phyloP scores from a whole-genome alignment of 2,797 vertebrate genomes.

The Phoxinus dragarum region DNA sequence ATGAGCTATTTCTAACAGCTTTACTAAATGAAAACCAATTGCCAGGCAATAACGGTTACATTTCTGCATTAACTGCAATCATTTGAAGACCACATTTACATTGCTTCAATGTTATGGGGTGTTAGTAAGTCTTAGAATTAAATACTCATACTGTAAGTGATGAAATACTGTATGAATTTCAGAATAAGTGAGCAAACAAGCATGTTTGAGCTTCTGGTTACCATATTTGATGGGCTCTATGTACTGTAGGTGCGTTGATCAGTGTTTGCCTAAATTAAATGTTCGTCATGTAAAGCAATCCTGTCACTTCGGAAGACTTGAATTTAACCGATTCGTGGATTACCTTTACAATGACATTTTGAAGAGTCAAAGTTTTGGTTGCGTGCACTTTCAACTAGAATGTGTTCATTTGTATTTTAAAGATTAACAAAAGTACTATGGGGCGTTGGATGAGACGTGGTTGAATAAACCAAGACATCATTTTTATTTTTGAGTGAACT shows the following conservation, averaged over 20 bases:
- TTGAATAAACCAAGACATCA: not conserved
- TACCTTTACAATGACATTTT: not conserved
- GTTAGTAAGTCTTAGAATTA: slow-evolving; percentile 39
- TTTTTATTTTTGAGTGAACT: not conserved
- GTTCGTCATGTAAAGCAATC: not conserved
- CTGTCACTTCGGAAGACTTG: not conserved
- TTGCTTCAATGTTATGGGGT: slow-evolving; percentile 42
- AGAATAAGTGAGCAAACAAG: not conserved
- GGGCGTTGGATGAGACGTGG: not conserved
- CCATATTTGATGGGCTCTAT: not conserved
- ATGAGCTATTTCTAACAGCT: slow-evolving; percentile 15
- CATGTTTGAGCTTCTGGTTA: not conserved
- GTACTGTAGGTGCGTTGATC: not conserved
- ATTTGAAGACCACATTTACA: slow-evolving; percentile 35
- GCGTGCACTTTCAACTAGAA: not conserved
- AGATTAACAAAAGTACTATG: too few relatives aligned
- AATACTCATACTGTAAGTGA: slow-evolving; percentile 41
- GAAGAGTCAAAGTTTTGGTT: not conserved
- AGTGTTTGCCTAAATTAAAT: not conserved
- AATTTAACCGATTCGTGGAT: not conserved
- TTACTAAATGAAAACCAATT: slow-evolving; percentile 40
- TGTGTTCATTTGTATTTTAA: not conserved
- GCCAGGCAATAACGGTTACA: slow-evolving; percentile 21
- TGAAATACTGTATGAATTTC: slow-evolving; percentile 47
- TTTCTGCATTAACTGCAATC: slow-evolving; percentile 29